Evolutionary conservation across 2,888 invertebrate genomes (phyloP).

Genomic region (Spilarctia lutea): DNA sequence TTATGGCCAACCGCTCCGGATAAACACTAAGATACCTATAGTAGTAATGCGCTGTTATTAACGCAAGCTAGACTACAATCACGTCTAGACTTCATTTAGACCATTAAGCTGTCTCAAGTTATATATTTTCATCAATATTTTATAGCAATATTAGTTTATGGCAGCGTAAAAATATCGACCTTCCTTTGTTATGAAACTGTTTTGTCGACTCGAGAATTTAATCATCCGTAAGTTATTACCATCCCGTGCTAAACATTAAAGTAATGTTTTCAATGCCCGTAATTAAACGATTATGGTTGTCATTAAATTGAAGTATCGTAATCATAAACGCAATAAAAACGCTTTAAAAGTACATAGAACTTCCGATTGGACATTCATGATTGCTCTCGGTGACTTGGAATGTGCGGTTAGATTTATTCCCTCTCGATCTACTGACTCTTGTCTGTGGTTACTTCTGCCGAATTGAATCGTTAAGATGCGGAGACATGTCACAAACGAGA

Average conservation of each 20-base stretch:
- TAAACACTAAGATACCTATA: conserved; percentile 66
- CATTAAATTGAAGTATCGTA: conserved; percentile 52
- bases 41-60: conserved; percentile 75
- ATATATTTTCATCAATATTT: conserved; percentile 30
- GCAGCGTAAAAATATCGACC: conserved; percentile 33
- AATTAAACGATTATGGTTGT: conserved; percentile 55
- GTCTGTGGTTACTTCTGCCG: conserved; percentile 62
- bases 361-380: conserved; percentile 52
- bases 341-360: conserved; percentile 38
- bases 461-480: conserved; percentile 69
- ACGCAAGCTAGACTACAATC: conserved; percentile 62
- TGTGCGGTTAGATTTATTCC: conserved; percentile 61
- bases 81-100: conserved; percentile 49
- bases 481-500: conserved; percentile 53
- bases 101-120: conserved; percentile 31
- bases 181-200: conserved; percentile 39
- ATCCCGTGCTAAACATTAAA: conserved; percentile 45
- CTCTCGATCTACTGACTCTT: conserved; percentile 54
- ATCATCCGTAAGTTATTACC: conserved; percentile 51
- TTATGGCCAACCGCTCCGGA: conserved; percentile 65
- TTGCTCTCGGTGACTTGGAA: conserved; percentile 52
- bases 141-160: conserved; percentile 29
- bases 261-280: conserved; percentile 51
- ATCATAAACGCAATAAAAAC: conserved; percentile 52
- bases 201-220: conserved; percentile 43